phyloP scores from a whole-genome alignment of 1,140 invertebrate genomes.

The Heliconius hermathena region DNA sequence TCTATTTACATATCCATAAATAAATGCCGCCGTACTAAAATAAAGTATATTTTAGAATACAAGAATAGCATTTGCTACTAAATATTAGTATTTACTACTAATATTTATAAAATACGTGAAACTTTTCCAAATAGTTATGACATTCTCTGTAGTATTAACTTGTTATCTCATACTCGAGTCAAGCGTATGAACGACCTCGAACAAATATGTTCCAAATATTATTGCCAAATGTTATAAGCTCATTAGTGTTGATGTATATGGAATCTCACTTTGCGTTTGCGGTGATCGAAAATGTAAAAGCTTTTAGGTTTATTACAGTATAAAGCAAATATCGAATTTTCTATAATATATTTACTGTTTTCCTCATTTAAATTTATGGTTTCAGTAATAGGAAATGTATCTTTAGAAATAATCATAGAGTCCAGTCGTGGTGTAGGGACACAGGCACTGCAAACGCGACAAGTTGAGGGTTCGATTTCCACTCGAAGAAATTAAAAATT shows the following conservation, averaged over 20 bases:
- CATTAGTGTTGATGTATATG: slow-evolving; percentile 28
- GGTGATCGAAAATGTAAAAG: slow-evolving; percentile 29
- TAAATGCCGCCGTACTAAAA: not conserved
- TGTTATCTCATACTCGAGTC: slow-evolving; percentile 7
- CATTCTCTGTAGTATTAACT: slow-evolving; percentile 1
- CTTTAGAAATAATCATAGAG: not conserved
- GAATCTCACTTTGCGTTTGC: slow-evolving; percentile 29
- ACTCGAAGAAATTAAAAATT: too few species aligned
- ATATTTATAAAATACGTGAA: not conserved
- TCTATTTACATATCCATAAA: not conserved
- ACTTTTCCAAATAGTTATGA: slow-evolving; percentile 1
- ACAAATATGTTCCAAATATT: slow-evolving; percentile 17
- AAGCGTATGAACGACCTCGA: not conserved
- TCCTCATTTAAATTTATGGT: not conserved
- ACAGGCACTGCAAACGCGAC: too few species aligned
- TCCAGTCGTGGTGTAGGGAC: too few species aligned
- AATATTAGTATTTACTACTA: not conserved
- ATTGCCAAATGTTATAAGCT: slow-evolving; percentile 33
- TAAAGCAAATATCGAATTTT: slow-evolving; percentile 2
- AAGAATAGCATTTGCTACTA: not conserved
- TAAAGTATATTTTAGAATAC: not conserved
- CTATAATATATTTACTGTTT: slow-evolving; percentile 16
- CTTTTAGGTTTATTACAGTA: slow-evolving; percentile 31
- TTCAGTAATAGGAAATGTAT: not conserved
- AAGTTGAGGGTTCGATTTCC: too few species aligned